Evolutionary conservation across 2,113 vertebrate genomes (phyloP).

Genomic region (Ursus arctos): DNA sequence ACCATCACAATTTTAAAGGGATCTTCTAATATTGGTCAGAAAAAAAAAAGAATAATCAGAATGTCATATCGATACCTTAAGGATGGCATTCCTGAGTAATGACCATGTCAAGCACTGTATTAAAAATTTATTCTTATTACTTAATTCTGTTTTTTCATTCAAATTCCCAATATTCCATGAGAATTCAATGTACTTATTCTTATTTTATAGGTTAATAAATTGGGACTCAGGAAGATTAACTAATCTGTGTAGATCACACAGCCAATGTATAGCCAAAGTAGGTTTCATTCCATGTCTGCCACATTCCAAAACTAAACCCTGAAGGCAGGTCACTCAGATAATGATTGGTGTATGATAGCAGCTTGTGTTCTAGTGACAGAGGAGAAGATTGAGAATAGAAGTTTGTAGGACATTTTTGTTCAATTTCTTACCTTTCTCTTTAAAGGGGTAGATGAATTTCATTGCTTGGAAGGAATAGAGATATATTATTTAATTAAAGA

Average conservation of each 20-base stretch:
- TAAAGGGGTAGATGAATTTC: background rate
- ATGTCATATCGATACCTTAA: background rate
- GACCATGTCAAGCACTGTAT: background rate
- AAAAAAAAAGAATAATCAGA: constrained; percentile 20
- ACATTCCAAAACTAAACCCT: constrained; percentile 26
- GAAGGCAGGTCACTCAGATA: background rate
- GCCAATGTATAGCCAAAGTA: background rate
- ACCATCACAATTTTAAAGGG: background rate
- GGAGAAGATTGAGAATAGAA: background rate
- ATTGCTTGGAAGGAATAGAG: background rate
- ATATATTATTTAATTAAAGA: background rate
- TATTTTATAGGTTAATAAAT: background rate
- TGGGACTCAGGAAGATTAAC: background rate
- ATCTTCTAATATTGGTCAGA: background rate
- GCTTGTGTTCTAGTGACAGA: background rate
- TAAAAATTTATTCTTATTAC: background rate
- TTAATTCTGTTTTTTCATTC: background rate
- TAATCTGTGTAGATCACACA: background rate
- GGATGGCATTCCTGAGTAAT: background rate
- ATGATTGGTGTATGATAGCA: background rate
- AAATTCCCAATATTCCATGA: background rate
- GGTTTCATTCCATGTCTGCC: background rate
- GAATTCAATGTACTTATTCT: background rate
- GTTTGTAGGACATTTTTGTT: background rate
- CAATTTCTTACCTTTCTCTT: background rate